phyloP scores from a whole-genome alignment of 2,113 vertebrate genomes.

The Anoplopoma fimbria region DNA sequence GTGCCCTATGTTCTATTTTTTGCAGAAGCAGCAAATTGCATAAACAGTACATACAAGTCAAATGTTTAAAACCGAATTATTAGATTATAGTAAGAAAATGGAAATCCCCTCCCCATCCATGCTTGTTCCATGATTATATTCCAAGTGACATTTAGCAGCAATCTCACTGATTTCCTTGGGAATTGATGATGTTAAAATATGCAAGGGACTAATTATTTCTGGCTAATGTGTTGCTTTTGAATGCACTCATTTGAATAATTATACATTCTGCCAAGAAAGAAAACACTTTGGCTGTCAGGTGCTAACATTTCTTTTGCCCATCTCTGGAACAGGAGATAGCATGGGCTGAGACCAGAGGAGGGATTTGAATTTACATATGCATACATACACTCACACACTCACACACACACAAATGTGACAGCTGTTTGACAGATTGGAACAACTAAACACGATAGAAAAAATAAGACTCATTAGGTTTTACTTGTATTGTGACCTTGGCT shows the following conservation, averaged over 20 bases:
- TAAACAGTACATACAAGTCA: not conserved
- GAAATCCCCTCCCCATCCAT: slow-evolving; percentile 48
- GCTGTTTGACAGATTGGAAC: slow-evolving; percentile 34
- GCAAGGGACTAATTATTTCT: slow-evolving; percentile 80
- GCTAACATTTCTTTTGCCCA: slow-evolving; percentile 62
- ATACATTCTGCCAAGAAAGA: slow-evolving; percentile 76
- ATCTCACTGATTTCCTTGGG: slow-evolving; percentile 65
- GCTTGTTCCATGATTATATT: slow-evolving; percentile 70
- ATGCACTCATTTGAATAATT: slow-evolving; percentile 83
- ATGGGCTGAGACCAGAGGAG: slow-evolving; percentile 38
- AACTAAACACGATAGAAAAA: slow-evolving; percentile 3
- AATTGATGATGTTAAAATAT: slow-evolving; percentile 81
- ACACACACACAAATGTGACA: slow-evolving; percentile 14
- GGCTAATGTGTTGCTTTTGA: slow-evolving; percentile 80
- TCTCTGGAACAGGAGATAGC: slow-evolving; percentile 63
- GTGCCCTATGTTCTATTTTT: not conserved
- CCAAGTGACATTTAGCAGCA: slow-evolving; percentile 82
- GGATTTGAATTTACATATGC: slow-evolving; percentile 48
- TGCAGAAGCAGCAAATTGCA: not conserved
- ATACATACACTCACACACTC: not conserved
- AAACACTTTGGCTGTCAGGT: slow-evolving; percentile 75
- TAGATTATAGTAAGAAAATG: slow-evolving; percentile 35
- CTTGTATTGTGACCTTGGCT: not conserved
- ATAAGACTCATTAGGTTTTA: slow-evolving; percentile 3
- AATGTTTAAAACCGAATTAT: not conserved